A percentile compares a stretch with the other conserved stretches of the same genome.
Evolutionary conservation across 2,113 vertebrate genomes (phyloP).

Genomic region (Podarcis cretensis): DNA sequence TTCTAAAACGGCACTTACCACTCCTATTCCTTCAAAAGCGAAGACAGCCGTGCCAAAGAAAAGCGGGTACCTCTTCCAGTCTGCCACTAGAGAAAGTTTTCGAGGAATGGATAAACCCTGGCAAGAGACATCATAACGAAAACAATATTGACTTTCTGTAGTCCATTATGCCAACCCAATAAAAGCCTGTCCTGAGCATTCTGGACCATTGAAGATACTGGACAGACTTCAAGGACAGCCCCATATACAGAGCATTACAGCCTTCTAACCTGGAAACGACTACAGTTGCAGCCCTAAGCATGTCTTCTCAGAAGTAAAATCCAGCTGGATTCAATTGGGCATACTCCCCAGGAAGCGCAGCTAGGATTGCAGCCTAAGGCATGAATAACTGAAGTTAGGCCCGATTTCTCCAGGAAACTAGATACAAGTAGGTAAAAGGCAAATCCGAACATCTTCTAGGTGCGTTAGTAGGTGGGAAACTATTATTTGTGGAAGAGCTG

Average conservation of each 20-base stretch:
- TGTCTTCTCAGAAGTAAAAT: no score
- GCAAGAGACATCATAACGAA: slow-evolving; percentile 8
- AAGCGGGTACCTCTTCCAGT: slow-evolving; percentile 84
- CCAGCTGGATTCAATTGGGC: no score
- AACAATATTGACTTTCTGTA: not conserved
- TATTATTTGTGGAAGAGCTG: not conserved
- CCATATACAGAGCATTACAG: not conserved
- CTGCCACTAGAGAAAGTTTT: slow-evolving; percentile 76
- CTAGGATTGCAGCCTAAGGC: not conserved
- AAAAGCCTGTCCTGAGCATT: not conserved
- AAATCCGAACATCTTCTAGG: not conserved
- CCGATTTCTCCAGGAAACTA: not conserved
- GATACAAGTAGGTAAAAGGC: not conserved
- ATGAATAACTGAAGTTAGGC: not conserved
- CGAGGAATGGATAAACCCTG: slow-evolving; percentile 80
- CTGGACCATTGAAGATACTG: not conserved
- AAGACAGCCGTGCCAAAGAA: slow-evolving; percentile 90
- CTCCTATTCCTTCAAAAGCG: slow-evolving; percentile 90
- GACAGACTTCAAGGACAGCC: not conserved
- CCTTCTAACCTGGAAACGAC: not conserved
- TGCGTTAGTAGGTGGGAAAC: not conserved
- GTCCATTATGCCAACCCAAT: no score
- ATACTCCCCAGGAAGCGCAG: no score
- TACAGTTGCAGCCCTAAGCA: no score
- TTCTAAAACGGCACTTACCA: slow-evolving; percentile 76